Conservation (phyloP, 2,888 invertebrate species). For the Drosophila picticornis region DNA sequence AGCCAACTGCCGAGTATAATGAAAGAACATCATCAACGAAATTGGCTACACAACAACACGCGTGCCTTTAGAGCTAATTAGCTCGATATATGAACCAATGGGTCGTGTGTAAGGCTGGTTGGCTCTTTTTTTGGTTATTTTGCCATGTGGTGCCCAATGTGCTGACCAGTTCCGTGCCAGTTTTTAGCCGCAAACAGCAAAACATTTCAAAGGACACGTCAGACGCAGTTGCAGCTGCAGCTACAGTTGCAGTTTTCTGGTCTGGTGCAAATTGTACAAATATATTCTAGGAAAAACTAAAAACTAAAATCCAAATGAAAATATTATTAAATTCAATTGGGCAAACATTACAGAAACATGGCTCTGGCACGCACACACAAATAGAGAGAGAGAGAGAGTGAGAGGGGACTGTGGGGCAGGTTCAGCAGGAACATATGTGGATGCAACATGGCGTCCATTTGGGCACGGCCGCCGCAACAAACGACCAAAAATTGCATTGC, state of each 20-base stretch:
- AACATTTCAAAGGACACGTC: constrained; percentile 65
- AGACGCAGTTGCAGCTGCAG: constrained; percentile 33
- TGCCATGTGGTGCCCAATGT: constrained; percentile 41
- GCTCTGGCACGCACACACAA: constrained; percentile 49
- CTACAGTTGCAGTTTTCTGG: constrained; percentile 28
- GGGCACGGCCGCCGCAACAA: constrained; percentile 81
- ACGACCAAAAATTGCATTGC: constrained; percentile 82
- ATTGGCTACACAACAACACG: constrained; percentile 50
- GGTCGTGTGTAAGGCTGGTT: not conserved
- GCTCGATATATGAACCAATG: constrained; percentile 41
- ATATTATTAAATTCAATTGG: constrained; percentile 83
- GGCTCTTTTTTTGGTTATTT: constrained; percentile 7
- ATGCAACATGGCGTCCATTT: constrained; percentile 81
- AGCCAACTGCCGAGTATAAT: constrained; percentile 31
- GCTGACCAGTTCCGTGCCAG: constrained; percentile 57
- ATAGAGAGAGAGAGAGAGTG: not conserved
- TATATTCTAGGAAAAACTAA: constrained; percentile 61
- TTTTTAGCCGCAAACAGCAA: constrained; percentile 71
- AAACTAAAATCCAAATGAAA: constrained; percentile 81
- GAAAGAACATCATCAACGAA: constrained; percentile 52
- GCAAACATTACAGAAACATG: constrained; percentile 79
- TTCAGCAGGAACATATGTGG: constrained; percentile 57
- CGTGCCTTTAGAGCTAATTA: constrained; percentile 47
- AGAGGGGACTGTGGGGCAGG: not conserved
- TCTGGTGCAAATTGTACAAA: constrained; percentile 59